Evolutionary conservation across 1,140 invertebrate species (phyloP), one percentile per base, ranked within the genome.

Genomic region (Drosophila nigromelanica): DNA sequence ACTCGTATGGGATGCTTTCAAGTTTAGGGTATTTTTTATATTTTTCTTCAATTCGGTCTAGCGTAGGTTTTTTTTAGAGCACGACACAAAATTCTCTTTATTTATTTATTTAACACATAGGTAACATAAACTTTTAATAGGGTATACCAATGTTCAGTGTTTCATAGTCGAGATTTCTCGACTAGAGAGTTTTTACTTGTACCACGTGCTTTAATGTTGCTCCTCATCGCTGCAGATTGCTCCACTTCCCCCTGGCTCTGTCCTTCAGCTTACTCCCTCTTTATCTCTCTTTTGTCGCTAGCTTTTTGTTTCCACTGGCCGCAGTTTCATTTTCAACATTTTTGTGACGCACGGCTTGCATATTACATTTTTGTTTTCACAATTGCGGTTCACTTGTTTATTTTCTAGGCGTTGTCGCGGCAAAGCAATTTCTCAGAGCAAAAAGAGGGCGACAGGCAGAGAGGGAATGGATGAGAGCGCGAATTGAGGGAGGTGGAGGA

Each of bases 361-460:
- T 60, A 27, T 68, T 61, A 43, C 37, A 42, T 68, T 68, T 60
- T 68, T n/a, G 61, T 75, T 67, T 67, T 70, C 42, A 33, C 63
- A 67, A 48, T 67, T 72, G 80, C 64, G 81, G 78, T 86, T 85
- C 80, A 68, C 72, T 82, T 76, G 76, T 78, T 83, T 74, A 62
- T 62, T 35, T 63, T 58, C 71, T 67, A 50, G 56, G 61, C 63
- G 66, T 58, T 50, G 59, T 63, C 72, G 66, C 77, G 30, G 66
- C 70, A 80, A 72, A 73, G 55, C 78, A 76, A 64, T 51, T 35
- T 30, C 5, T 27, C n/a, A n/a, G 5, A 40, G n/a, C 5, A 40
- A 40, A 40, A 1, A 5, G 39, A 14, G 12, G 12, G 5, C 6
- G 39, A 14, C 5, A 15, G 21, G 30, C 47, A 30, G 6, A 50